Base-by-base conservation (phyloP, 2,888 invertebrate species). In the Athrips mouffetella region DNA sequence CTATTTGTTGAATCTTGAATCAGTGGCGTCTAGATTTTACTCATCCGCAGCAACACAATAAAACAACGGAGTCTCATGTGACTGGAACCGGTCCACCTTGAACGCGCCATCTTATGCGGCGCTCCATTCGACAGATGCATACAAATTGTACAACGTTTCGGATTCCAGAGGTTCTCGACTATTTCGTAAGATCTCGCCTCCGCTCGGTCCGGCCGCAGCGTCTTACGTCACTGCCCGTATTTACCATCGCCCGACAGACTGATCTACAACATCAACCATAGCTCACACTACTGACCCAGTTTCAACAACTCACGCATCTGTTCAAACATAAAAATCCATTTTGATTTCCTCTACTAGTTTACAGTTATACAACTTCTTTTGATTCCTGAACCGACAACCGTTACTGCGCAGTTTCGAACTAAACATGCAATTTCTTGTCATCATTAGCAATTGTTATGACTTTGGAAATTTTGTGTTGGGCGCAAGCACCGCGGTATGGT, bases 271-370 rank as follows among this genome's bases (percentile, higher is more conserved):
- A 73, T 72, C 29, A 44, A 47, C 45, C 65, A 67, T 70, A 73
- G 73, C 72, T 74, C 75, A 80, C 74, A 76, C 80, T 65, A 76
- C 80, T 86, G 87, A 85, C 88, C 87, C 64, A 61, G 62, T 76
- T 87, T 70, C 72, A 62, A 21, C 35, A 30, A 10, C 18, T 39
- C 50, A 7, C 58, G 61, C 82, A 80, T 76, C 82, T 80, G 80
- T 75, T 73, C 63, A 69, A 75, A 77, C 70, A 71, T 70, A 67
- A 64, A 67, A 67, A 64, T 67, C 69, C 69, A 71, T 66, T 74
- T 76, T 70, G 65, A 68, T 70, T 69, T 63, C 60, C 49, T 54
- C 58, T 53, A 54, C 60, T 42, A 51, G 65, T 64, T 62, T 53
- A 52, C 47, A 37, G 1, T 11, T 21, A 5, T 21, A 33, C 11